A percentile compares a stretch with the other conserved stretches of the same genome.
phyloP scores from a whole-genome alignment of 2,888 invertebrate genomes.

The Sclerodermus sp. region DNA sequence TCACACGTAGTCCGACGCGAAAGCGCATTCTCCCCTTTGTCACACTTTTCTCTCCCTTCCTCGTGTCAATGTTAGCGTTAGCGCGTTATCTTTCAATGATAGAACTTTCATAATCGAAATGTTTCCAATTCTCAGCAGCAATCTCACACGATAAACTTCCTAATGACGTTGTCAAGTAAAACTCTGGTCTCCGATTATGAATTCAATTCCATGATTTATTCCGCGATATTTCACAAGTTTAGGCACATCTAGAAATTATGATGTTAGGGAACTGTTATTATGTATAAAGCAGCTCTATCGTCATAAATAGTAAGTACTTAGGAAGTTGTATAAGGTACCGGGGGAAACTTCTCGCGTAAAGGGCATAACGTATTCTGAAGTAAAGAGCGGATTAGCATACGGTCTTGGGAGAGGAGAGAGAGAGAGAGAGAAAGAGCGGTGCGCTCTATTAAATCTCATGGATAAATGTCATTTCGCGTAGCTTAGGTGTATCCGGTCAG shows the following conservation, averaged over 20 bases:
- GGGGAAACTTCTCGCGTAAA: background rate
- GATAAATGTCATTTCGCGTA: constrained; percentile 4
- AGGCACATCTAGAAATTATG: background rate
- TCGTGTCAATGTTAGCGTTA: no score
- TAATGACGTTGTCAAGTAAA: no score
- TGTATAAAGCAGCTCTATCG: background rate
- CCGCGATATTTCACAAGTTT: background rate
- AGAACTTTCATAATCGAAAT: no score
- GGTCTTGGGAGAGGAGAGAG: background rate
- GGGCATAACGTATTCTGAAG: background rate
- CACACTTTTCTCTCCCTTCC: no score
- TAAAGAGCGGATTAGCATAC: constrained; percentile 1
- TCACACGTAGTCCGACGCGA: no score
- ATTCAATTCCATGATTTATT: background rate
- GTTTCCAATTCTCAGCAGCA: no score
- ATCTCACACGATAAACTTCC: no score
- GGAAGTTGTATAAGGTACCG: background rate
- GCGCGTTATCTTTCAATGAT: no score
- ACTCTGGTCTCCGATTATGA: no score
- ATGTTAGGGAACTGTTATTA: background rate
- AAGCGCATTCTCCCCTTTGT: no score
- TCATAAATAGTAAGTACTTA: background rate
- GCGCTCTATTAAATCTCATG: background rate
- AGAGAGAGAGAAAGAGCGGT: background rate
- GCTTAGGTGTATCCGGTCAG: background rate